Percentiles rank a stretch among this genome's conserved stretches.
Conservation (phyloP, 2,888 invertebrate genomes). For the Clivina fossor region DNA sequence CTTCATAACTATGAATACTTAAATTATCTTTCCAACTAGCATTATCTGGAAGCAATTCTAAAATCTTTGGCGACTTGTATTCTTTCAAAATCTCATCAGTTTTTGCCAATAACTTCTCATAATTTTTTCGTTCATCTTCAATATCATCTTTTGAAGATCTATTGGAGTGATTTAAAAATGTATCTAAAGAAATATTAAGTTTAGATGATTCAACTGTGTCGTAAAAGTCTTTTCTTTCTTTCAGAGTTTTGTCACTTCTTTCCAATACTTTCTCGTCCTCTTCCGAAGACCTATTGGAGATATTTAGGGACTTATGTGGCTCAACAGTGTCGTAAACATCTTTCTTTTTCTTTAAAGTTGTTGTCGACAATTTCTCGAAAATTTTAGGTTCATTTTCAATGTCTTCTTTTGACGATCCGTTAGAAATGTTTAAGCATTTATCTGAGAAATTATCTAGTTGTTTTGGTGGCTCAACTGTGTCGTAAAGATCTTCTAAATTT, state of each 20-base stretch:
- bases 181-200: too few species aligned
- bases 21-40: constrained; percentile 55
- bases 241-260: too few species aligned
- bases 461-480: constrained; percentile 41
- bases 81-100: constrained; percentile 39
- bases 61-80: constrained; percentile 32
- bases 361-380: not conserved
- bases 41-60: constrained; percentile 30
- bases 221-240: not conserved
- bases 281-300: not conserved
- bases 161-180: constrained; percentile 16
- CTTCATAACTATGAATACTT: constrained; percentile 50
- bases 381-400: too few species aligned
- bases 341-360: not conserved
- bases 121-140: constrained; percentile 26
- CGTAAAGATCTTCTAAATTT: constrained; percentile 42
- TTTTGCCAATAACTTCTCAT: constrained; percentile 39
- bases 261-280: too few species aligned
- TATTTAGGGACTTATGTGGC: constrained; percentile 22
- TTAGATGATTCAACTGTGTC: too few species aligned
- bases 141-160: not conserved
- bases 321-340: constrained; percentile 18
- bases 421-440: too few species aligned
- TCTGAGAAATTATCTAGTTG: too few species aligned
- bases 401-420: too few species aligned